Evolutionary conservation across 2,888 invertebrate species (phyloP).

Genomic region (Leptopilina drosophilae): DNA sequence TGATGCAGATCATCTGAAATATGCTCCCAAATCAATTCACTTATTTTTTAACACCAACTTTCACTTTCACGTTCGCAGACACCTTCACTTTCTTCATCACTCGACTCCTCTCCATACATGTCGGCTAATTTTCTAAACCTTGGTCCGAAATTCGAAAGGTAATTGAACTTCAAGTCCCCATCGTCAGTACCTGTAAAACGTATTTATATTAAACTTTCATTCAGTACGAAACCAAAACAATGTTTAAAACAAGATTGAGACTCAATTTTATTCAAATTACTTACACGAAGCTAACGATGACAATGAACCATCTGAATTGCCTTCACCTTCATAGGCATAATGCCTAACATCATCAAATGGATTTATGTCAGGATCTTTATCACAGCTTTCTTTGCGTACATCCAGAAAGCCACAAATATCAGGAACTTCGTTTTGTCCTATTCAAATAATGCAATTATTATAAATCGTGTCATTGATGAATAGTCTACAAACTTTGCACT

Average conservation of each 20-base stretch:
- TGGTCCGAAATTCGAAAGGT: conserved; percentile 96
- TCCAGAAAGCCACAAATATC: conserved; percentile 94
- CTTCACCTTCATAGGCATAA: conserved; percentile 98
- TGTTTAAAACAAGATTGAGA: neutral
- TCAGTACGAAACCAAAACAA: no score
- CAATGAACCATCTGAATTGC: conserved; percentile 92
- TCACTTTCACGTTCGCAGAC: conserved; percentile 84
- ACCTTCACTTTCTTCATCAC: conserved; percentile 88
- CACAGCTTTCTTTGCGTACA: conserved; percentile 92
- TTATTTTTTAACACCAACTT: conserved; percentile 85
- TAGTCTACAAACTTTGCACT: no score
- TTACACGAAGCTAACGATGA: conserved; percentile 93
- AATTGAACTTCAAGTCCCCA: conserved; percentile 95
- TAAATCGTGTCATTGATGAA: no score
- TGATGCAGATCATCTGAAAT: no score
- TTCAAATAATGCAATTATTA: conserved; percentile 2
- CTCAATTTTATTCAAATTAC: conserved; percentile 63
- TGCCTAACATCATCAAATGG: conserved; percentile 98
- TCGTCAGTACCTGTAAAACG: conserved; percentile 86
- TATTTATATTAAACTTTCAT: no score
- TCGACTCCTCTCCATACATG: conserved; percentile 94
- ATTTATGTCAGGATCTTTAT: conserved; percentile 93
- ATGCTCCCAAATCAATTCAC: no score
- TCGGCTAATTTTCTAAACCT: conserved; percentile 95
- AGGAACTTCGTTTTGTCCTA: conserved; percentile 82